Conservation (phyloP, 2,888 invertebrate species). For the Carterocephalus palaemon region DNA sequence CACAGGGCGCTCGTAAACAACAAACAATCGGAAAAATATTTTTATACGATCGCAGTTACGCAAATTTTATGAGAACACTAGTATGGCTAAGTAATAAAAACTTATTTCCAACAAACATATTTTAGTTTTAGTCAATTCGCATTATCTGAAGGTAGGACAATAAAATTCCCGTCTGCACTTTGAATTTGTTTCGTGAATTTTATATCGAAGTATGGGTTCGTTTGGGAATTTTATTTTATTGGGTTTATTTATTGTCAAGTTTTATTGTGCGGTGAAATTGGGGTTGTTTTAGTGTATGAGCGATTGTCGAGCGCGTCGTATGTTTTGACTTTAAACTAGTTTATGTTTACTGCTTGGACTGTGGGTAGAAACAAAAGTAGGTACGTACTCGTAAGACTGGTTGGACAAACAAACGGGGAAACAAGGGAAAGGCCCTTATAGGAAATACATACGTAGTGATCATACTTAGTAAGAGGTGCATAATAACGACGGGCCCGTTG, state of each 20-base stretch:
- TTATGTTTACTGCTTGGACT: background rate
- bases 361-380: too few species aligned
- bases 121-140: constrained; percentile 16
- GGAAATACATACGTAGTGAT: too few species aligned
- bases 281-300: constrained; percentile 22
- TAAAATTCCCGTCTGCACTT: constrained; percentile 23
- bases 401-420: too few species aligned
- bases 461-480: too few species aligned
- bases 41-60: constrained; percentile 15
- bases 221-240: constrained; percentile 21
- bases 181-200: constrained; percentile 24
- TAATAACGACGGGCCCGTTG: too few species aligned
- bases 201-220: constrained; percentile 17
- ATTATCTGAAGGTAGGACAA: constrained; percentile 19
- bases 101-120: constrained; percentile 22
- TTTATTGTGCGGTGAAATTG: constrained; percentile 20
- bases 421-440: too few species aligned
- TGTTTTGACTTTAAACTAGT: background rate
- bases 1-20: constrained; percentile 15
- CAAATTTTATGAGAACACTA: constrained; percentile 16
- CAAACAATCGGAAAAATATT: constrained; percentile 18
- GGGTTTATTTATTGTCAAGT: constrained; percentile 22
- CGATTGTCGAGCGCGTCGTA: constrained; percentile 1
- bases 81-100: constrained; percentile 17
- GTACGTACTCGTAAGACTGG: too few species aligned